Evolutionary conservation across 2,888 invertebrate species (phyloP), one percentile per base, ranked within the genome.

Genomic region (Scrobipalpa costella): DNA sequence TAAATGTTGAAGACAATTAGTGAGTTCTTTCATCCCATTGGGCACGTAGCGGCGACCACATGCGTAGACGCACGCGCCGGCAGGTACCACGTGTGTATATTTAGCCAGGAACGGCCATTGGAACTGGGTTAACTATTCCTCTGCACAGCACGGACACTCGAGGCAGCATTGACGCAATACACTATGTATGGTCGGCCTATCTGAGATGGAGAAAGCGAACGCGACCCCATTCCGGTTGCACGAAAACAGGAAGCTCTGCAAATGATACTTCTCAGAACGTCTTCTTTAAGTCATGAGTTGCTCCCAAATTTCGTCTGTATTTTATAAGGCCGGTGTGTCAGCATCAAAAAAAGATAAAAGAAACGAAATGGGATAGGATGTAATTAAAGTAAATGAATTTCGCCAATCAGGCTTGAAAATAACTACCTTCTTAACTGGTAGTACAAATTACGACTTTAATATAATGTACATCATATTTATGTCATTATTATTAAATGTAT

Each of bases 41-140:
- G 13, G 40, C 40, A 40, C 11, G n/a, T n/a, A 27, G 33, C 13
- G 9, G 21, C 33, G 69, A 71, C 68, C 74, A 67, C 66, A 71
- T 68, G 70, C 69, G 74, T 66, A 64, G 64, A 61, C 70, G 69
- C 73, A 73, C 77, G 79, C 77, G 79, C 68, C 71, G 72, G 72
- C 89, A 89, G 88, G 89, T 89, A 86, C 79, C 77, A 70, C 69
- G 71, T 57, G 70, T 64, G 63, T 80, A 80, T 73, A 77, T 77
- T 75, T 80, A 80, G 79, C 71, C 67, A 67, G 73, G 70, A 65
- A 62, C 63, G 52, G 52, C 63, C 64, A 61, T 57, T 57, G 62
- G 82, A 90, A 83, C 81, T 90, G 82, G 90, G 90, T 90, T 90
- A 90, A 88, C 89, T 89, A 88, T 89, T 87, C 80, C 80, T 80